phyloP scores from a whole-genome alignment of 2,113 vertebrate species.

The Ceyx cyanopectus region DNA sequence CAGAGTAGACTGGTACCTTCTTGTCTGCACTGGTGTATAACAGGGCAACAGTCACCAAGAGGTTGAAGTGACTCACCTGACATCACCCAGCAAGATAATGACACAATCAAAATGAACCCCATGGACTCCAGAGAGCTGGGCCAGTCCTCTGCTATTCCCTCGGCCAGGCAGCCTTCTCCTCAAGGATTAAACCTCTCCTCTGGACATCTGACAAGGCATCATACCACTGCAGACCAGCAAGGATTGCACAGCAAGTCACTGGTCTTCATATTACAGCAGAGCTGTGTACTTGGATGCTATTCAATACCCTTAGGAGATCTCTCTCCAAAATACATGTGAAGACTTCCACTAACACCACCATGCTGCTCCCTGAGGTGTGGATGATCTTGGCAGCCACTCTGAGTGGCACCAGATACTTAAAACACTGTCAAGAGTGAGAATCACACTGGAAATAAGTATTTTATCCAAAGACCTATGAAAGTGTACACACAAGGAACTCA shows the following conservation, averaged over 20 bases:
- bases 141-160: not conserved
- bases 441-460: not conserved
- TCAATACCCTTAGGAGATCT: not conserved
- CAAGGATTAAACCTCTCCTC: not conserved
- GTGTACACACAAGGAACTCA: not conserved
- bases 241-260: not conserved
- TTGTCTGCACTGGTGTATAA: not conserved
- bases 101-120: not conserved
- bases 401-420: not conserved
- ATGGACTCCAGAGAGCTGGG: accelerated
- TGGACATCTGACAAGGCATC: not conserved
- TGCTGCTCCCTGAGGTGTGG: not conserved
- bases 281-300: not conserved
- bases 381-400: not conserved
- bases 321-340: not conserved
- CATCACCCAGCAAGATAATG: not conserved
- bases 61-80: not conserved
- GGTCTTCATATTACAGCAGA: not conserved
- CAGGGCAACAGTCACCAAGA: not conserved
- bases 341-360: not conserved
- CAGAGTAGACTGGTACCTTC: not conserved
- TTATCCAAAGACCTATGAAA: not conserved
- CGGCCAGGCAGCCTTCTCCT: not conserved
- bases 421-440: not conserved
- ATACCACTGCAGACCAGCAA: not conserved